Base-by-base conservation (phyloP, 2,888 invertebrate genomes). In the Drosophila merina region DNA sequence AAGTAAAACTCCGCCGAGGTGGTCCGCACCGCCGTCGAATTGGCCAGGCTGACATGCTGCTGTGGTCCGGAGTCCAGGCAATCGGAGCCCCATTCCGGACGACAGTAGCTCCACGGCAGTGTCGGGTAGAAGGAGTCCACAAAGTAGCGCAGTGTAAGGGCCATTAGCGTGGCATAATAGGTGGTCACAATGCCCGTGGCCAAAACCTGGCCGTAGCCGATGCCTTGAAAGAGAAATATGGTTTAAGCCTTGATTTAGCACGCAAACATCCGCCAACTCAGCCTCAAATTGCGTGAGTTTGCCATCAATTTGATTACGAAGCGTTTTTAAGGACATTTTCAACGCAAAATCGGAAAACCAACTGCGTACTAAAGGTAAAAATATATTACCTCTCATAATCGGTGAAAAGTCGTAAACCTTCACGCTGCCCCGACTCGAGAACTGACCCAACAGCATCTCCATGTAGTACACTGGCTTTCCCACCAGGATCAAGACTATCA, bases 381-480 rank as follows among this genome's bases (percentile, higher is more conserved):
- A 28, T 5, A 28, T 3, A 80, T 81, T 81, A 95, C 95, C 95
- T 93, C 94, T 94, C 88, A 96, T 93, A 0, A 94, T 93, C 12
- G 96, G 96, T 3, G 93, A 92, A 79, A 95, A 92, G 70, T 95
- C 95, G 68, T 91, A 93, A 28, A 95, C 93, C 78, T 94, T 94
- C 4, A 95, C 94, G 64, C 94, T 94, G 14, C 95, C 95, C 63
- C 93, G 93, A 71, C 94, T 94, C 20, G 94, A 94, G 86, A 95
- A 96, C 89, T 96, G 96, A 0, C 96, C 96, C 40, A 96, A 89
- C 5, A 94, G 90, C 92, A 95, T 94, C 91, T 96, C 96, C 92
- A 96, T 91, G 78, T 95, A 95, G 82, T 96, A 95, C 58, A 96
- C 92, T 0, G 95, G 95, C 72, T 94, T 93, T 2, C 95, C 95